Conservation (phyloP, 2,888 invertebrate genomes). For the Aphrophora alni region DNA sequence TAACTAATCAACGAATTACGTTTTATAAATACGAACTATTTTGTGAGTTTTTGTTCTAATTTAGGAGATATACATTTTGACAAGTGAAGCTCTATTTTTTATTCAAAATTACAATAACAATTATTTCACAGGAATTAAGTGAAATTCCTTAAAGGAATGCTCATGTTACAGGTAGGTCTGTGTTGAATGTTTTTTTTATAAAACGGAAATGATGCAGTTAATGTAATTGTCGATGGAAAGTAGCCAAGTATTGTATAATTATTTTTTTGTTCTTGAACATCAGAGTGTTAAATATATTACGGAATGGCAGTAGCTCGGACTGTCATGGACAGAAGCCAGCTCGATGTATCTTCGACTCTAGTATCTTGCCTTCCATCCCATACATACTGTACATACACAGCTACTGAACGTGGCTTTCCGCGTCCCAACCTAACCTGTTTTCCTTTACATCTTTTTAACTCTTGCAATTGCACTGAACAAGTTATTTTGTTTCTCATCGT, state of each 20-base stretch:
- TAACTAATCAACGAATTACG: no score
- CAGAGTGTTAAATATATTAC: background rate
- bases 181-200: no score
- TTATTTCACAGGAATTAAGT: no score
- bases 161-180: no score
- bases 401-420: background rate
- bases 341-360: background rate
- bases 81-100: no score
- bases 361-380: background rate
- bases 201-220: background rate
- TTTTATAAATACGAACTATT: no score
- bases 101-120: no score
- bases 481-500: background rate
- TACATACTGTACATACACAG: background rate
- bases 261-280: background rate
- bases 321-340: background rate
- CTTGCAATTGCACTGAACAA: background rate
- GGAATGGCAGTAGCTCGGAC: background rate
- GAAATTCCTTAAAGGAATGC: no score
- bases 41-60: no score
- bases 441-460: conserved; percentile 2
- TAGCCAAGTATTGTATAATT: conserved; percentile 2
- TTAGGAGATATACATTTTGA: no score
- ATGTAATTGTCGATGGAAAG: background rate
- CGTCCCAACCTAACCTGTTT: conserved; percentile 4